Evolutionary conservation across 2,113 vertebrate genomes (phyloP).

Genomic region (Pangasianodon gigas): DNA sequence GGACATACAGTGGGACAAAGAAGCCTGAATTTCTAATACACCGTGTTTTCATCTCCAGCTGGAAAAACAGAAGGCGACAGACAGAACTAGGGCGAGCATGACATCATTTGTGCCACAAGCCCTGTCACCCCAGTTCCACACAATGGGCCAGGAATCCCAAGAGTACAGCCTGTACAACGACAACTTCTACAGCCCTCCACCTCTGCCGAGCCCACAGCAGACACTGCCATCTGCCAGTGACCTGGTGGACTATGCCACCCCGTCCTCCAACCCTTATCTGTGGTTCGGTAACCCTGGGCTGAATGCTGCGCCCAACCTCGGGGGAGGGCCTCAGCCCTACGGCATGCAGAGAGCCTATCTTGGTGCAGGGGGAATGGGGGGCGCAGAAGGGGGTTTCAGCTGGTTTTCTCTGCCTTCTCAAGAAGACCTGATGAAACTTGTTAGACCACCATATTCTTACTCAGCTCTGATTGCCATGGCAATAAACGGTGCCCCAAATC

Average conservation of each 20-base stretch:
- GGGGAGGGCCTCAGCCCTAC: slow-evolving; percentile 72
- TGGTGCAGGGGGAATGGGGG: slow-evolving; percentile 60
- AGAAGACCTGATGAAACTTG: slow-evolving; percentile 85
- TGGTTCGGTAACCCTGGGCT: slow-evolving; percentile 78
- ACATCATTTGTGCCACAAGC: slow-evolving; percentile 80
- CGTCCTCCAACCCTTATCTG: slow-evolving; percentile 75
- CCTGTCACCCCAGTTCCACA: slow-evolving; percentile 82
- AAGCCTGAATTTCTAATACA: background rate
- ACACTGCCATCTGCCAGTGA: slow-evolving; percentile 70
- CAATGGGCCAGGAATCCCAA: slow-evolving; percentile 79
- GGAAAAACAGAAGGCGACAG: background rate
- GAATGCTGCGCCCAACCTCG: slow-evolving; percentile 65
- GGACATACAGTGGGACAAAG: slow-evolving; percentile 35
- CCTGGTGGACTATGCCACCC: slow-evolving; percentile 68
- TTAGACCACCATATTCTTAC: slow-evolving; percentile 93
- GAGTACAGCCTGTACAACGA: slow-evolving; percentile 87
- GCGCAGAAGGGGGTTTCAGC: slow-evolving; percentile 71
- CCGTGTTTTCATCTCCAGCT: background rate
- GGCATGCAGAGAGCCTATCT: slow-evolving; percentile 76
- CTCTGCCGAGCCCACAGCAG: slow-evolving; percentile 72
- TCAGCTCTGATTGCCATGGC: slow-evolving; percentile 97
- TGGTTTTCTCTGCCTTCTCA: slow-evolving; percentile 85
- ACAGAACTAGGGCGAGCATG: slow-evolving; percentile 70
- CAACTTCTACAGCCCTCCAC: slow-evolving; percentile 83
- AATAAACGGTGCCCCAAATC: slow-evolving; percentile 84